phyloP scores from a whole-genome alignment of 2,888 invertebrate species.

The Eubasilissa splendida region DNA sequence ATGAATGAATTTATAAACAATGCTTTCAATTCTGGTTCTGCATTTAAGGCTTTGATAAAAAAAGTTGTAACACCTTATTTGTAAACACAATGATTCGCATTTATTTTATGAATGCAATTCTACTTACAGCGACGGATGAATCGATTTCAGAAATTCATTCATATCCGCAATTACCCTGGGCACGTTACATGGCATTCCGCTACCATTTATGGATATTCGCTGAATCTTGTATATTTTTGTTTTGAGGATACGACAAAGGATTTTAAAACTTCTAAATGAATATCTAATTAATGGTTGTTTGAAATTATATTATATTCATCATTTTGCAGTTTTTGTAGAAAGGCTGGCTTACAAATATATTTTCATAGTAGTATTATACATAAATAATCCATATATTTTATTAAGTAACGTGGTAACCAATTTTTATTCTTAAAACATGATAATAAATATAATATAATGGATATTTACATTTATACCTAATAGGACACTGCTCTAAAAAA shows the following conservation, averaged over 20 bases:
- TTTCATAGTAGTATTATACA: too few species aligned
- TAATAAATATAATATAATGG: too few species aligned
- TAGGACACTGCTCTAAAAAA: too few species aligned
- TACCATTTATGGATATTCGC: not conserved
- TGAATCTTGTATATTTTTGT: not conserved
- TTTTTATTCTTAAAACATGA: too few species aligned
- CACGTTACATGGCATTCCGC: not conserved
- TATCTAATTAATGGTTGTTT: too few species aligned
- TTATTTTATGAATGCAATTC: conserved; percentile 33
- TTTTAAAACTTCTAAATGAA: not conserved
- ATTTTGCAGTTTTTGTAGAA: too few species aligned
- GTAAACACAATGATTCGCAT: conserved; percentile 19
- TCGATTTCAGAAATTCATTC: not conserved
- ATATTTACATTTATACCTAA: too few species aligned
- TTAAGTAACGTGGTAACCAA: too few species aligned
- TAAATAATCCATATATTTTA: too few species aligned
- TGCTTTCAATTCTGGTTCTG: conserved; percentile 25
- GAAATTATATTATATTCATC: too few species aligned
- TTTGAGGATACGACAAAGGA: not conserved
- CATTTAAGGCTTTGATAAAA: conserved; percentile 17
- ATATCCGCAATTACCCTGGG: not conserved
- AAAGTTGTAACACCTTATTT: conserved; percentile 35
- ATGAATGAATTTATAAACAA: conserved; percentile 35
- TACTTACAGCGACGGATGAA: not conserved
- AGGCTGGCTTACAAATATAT: too few species aligned